Conservation (phyloP, 2,797 vertebrate species). For the Mus caroli region DNA sequence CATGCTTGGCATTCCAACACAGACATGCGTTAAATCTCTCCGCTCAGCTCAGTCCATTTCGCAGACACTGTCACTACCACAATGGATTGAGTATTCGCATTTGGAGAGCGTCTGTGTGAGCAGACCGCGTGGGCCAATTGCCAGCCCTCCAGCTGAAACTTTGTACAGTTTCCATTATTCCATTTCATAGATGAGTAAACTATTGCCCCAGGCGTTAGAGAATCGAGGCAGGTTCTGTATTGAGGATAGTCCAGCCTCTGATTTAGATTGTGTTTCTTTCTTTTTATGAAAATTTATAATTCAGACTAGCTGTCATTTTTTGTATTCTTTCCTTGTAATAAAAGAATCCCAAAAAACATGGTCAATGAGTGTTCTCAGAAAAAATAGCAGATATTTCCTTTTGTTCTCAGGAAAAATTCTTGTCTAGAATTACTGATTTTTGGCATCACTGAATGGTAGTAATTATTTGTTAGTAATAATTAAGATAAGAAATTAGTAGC, state of each 20-base stretch:
- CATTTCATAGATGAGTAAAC: neutral
- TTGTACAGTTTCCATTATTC: neutral
- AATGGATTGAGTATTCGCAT: neutral
- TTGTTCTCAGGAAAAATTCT: neutral
- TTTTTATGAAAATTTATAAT: slow-evolving; percentile 20
- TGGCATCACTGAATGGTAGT: neutral
- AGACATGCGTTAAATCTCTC: slow-evolving; percentile 61
- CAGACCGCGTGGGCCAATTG: neutral
- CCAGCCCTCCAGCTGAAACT: neutral
- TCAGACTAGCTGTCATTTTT: neutral
- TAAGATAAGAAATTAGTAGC: slow-evolving; percentile 43
- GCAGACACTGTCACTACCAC: slow-evolving; percentile 5
- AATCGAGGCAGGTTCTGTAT: neutral
- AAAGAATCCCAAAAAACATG: neutral
- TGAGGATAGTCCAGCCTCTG: neutral
- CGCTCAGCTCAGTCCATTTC: neutral
- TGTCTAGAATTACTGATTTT: slow-evolving; percentile 41
- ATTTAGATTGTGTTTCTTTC: neutral
- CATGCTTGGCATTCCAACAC: slow-evolving; percentile 64
- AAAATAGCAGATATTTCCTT: neutral
- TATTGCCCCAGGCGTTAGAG: neutral
- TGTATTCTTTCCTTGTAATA: neutral
- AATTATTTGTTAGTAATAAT: slow-evolving; percentile 42
- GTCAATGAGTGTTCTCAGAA: neutral
- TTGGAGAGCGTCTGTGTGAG: slow-evolving; percentile 7